Evolutionary conservation across 1,140 invertebrate species (phyloP).

Genomic region (Macrostomum lignano): DNA sequence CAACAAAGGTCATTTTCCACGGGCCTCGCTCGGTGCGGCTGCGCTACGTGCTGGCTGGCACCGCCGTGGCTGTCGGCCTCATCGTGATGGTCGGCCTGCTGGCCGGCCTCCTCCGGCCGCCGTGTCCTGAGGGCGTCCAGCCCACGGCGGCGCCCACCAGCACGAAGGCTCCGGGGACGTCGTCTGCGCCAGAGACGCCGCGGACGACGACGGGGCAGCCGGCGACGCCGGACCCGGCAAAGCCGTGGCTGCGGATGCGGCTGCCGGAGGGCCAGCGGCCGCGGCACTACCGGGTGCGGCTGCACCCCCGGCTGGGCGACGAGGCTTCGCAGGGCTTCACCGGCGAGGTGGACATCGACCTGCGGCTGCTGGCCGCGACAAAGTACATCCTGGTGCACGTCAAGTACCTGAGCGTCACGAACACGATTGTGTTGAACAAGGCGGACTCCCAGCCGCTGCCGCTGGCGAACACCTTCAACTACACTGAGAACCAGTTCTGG

Average conservation of each 20-base stretch:
- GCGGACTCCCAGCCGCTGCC: slow-evolving; percentile 10
- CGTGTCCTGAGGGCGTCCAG: too few relatives aligned
- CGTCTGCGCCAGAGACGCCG: too few relatives aligned
- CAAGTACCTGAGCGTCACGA: slow-evolving; percentile 20
- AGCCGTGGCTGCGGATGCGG: slow-evolving; percentile 27
- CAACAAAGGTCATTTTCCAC: too few relatives aligned
- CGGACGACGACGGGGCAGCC: slow-evolving; percentile 6
- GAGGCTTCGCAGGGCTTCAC: slow-evolving; percentile 13
- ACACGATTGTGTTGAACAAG: slow-evolving; percentile 10
- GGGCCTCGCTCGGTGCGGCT: too few relatives aligned
- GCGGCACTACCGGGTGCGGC: slow-evolving; percentile 40
- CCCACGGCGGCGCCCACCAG: too few relatives aligned
- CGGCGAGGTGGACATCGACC: slow-evolving; percentile 16
- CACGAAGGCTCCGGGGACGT: too few relatives aligned
- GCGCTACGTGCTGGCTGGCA: too few relatives aligned
- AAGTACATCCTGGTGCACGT: slow-evolving; percentile 26
- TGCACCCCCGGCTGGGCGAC: slow-evolving; percentile 37
- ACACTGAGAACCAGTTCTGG: slow-evolving; percentile 37
- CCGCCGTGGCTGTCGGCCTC: too few relatives aligned
- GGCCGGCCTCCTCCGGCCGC: too few relatives aligned
- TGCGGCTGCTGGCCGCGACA: slow-evolving; percentile 14
- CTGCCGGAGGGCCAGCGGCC: slow-evolving; percentile 40
- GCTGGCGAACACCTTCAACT: slow-evolving; percentile 25
- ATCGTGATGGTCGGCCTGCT: too few relatives aligned
- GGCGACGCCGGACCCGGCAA: too few relatives aligned